phyloP scores from a whole-genome alignment of 2,888 invertebrate species.

The Maniola hyperantus region DNA sequence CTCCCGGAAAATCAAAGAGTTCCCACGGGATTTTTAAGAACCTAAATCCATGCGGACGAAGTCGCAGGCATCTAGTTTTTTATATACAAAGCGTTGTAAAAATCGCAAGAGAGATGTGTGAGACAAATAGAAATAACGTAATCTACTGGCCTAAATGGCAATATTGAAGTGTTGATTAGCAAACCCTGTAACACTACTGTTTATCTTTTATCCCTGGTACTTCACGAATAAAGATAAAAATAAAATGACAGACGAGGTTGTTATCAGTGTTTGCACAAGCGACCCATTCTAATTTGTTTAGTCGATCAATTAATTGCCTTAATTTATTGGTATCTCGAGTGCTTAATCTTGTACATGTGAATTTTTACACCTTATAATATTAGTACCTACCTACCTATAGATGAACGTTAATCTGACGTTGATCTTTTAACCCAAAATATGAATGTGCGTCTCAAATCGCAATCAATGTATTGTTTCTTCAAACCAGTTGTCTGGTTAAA shows the following conservation, averaged over 20 bases:
- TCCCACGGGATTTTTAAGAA: too few relatives aligned
- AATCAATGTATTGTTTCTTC: background rate
- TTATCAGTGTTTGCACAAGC: background rate
- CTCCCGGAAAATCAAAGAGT: too few relatives aligned
- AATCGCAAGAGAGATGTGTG: too few relatives aligned
- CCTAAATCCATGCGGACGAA: too few relatives aligned
- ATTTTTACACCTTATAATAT: background rate
- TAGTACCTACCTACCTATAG: too few relatives aligned
- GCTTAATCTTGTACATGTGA: background rate
- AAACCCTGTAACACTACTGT: conserved; percentile 1
- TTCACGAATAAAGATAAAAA: conserved; percentile 16
- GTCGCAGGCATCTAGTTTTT: too few relatives aligned
- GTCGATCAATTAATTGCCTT: background rate
- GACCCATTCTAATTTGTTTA: conserved; percentile 9
- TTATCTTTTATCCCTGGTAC: conserved; percentile 3
- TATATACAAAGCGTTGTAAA: too few relatives aligned
- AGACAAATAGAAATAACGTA: too few relatives aligned
- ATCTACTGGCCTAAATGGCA: too few relatives aligned
- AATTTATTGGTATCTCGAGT: background rate
- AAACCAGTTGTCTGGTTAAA: conserved; percentile 20
- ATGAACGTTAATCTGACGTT: background rate
- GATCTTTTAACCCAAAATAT: background rate
- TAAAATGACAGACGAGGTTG: conserved; percentile 2
- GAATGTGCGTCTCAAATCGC: background rate
- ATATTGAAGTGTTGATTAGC: background rate